Conservation (phyloP, 2,113 vertebrate genomes). For the Ploceus nigricollis region DNA sequence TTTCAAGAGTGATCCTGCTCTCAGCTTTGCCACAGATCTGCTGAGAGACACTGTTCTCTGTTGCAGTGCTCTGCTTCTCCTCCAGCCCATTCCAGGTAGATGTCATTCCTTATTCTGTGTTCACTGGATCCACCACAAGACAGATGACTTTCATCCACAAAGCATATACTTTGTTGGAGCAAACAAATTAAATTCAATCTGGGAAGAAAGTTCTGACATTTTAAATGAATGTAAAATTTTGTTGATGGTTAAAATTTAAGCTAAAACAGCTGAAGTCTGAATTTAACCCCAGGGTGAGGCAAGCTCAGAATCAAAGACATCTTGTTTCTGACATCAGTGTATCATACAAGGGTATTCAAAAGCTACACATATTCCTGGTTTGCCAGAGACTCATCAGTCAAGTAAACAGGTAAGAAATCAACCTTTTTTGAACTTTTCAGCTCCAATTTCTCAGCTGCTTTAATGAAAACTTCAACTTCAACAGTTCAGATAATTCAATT, state of each 20-base stretch:
- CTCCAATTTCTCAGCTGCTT: neutral
- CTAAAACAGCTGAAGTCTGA: neutral
- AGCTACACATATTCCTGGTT: neutral
- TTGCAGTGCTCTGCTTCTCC: neutral
- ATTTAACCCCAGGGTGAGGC: too few species aligned
- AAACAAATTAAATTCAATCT: neutral
- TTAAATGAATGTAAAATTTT: neutral
- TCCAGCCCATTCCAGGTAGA: neutral
- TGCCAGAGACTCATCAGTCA: neutral
- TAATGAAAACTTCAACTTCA: neutral
- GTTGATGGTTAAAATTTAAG: neutral
- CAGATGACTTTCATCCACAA: neutral
- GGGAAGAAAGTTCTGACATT: neutral
- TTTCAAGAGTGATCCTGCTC: neutral
- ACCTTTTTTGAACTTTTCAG: neutral
- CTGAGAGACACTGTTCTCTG: neutral
- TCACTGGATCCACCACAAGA: neutral
- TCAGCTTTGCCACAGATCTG: neutral
- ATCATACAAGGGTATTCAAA: neutral
- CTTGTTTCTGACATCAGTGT: neutral
- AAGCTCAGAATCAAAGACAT: neutral
- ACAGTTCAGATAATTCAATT: neutral
- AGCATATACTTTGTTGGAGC: neutral
- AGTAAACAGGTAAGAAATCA: neutral
- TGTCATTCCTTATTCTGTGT: neutral